Conservation (phyloP, 2,797 vertebrate genomes). For the Poecile montanus region DNA sequence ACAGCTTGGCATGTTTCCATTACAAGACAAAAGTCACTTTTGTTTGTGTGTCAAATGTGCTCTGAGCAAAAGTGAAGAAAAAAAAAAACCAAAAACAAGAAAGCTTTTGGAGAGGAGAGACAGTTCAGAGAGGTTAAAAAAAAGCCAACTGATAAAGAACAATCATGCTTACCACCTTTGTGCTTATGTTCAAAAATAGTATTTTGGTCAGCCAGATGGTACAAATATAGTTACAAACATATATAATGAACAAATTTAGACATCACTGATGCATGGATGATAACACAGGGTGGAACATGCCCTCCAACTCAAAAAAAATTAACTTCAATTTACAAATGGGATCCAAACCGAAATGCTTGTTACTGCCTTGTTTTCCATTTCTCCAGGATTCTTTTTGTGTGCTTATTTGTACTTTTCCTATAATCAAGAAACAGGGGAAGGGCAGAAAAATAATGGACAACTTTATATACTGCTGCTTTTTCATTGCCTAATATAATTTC, state of each 20-base stretch:
- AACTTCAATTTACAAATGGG: conserved; percentile 25
- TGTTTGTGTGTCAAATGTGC: conserved; percentile 71
- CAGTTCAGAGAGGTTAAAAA: conserved; percentile 57
- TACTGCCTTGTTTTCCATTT: conserved; percentile 19
- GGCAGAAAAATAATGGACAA: neutral
- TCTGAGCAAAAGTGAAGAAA: conserved; percentile 35
- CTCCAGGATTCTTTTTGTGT: neutral
- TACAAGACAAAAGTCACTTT: conserved; percentile 80
- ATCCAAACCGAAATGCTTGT: conserved; percentile 25
- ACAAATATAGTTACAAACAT: conserved; percentile 57
- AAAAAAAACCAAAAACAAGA: neutral
- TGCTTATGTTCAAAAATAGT: conserved; percentile 50
- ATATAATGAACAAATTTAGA: conserved; percentile 50
- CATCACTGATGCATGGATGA: conserved; percentile 44
- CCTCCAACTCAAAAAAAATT: conserved; percentile 33
- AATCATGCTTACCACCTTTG: conserved; percentile 35
- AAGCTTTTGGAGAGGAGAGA: conserved; percentile 49
- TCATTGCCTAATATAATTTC: neutral
- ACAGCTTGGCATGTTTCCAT: conserved; percentile 72
- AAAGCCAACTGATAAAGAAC: conserved; percentile 58
- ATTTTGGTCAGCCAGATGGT: conserved; percentile 54
- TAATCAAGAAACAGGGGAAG: neutral
- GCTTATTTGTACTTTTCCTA: neutral
- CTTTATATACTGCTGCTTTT: neutral
- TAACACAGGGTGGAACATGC: conserved; percentile 48